phyloP scores from a whole-genome alignment of 2,888 invertebrate species.

The Alloplasta piceator region DNA sequence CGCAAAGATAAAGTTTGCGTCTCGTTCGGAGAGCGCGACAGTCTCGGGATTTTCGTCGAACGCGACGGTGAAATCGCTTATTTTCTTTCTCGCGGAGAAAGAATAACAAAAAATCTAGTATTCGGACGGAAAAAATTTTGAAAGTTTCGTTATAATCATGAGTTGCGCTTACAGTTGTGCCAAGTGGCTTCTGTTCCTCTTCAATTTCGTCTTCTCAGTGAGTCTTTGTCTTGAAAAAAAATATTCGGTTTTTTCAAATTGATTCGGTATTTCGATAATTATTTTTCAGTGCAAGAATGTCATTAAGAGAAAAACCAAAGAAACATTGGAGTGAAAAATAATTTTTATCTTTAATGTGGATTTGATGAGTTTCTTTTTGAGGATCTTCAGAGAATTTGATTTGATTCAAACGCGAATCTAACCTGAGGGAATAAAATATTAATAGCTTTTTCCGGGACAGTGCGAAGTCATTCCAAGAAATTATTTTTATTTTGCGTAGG shows the following conservation, averaged over 20 bases:
- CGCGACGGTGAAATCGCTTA: not conserved
- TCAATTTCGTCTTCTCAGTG: constrained; percentile 90
- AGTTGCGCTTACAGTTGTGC: constrained; percentile 89
- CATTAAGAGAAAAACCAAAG: not conserved
- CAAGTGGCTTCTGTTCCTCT: constrained; percentile 91
- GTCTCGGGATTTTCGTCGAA: constrained; percentile 41
- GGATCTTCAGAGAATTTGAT: too few relatives aligned
- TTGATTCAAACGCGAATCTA: too few relatives aligned
- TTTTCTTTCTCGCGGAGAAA: too few relatives aligned
- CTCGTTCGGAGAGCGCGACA: constrained; percentile 16
- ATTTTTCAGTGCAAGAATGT: not conserved
- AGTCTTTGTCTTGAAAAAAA: constrained; percentile 82
- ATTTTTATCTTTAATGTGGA: too few relatives aligned
- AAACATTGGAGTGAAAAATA: not conserved
- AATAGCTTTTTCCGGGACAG: too few relatives aligned
- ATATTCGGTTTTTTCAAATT: constrained; percentile 3
- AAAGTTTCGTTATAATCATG: constrained; percentile 80
- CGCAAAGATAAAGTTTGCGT: constrained; percentile 20
- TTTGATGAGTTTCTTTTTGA: too few relatives aligned
- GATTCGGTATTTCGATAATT: constrained; percentile 37
- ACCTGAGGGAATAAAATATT: too few relatives aligned
- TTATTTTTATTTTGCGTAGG: too few relatives aligned
- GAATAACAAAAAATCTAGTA: too few relatives aligned
- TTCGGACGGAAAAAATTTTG: too few relatives aligned
- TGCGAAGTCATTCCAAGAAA: too few relatives aligned